Conservation (phyloP, 2,113 vertebrate species). For the Bambusicola thoracicus region DNA sequence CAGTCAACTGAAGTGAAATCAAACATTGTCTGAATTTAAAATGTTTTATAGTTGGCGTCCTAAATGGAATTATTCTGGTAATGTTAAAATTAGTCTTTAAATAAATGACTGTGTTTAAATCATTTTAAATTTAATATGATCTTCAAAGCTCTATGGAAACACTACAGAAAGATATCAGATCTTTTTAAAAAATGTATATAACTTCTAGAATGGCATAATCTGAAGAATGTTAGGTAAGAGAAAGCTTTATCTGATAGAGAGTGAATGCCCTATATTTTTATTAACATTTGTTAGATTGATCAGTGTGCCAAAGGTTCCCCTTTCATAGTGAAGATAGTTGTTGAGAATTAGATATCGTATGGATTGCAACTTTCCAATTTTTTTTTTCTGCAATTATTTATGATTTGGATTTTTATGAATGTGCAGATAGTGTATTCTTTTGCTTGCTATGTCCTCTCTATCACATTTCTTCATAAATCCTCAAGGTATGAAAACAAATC, state of each 20-base stretch:
- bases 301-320: not conserved
- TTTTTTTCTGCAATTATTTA: not conserved
- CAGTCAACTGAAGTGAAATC: not conserved
- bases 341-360: not conserved
- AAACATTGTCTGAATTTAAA: not conserved
- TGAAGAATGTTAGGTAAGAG: not conserved
- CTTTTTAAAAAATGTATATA: not conserved
- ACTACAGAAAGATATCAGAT: not conserved
- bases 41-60: not conserved
- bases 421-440: not conserved
- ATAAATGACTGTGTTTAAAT: not conserved
- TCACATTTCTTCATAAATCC: not conserved
- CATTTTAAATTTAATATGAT: not conserved
- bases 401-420: not conserved
- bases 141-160: not conserved
- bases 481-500: not conserved
- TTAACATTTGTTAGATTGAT: not conserved
- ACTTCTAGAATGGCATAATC: not conserved
- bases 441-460: not conserved
- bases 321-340: not conserved
- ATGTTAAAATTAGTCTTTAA: not conserved
- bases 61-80: not conserved
- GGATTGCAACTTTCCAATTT: not conserved
- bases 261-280: not conserved
- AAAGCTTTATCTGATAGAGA: not conserved